Evolutionary conservation across 2,797 vertebrate genomes (phyloP).

Genomic region (Melanotaenia parkinsoni): DNA sequence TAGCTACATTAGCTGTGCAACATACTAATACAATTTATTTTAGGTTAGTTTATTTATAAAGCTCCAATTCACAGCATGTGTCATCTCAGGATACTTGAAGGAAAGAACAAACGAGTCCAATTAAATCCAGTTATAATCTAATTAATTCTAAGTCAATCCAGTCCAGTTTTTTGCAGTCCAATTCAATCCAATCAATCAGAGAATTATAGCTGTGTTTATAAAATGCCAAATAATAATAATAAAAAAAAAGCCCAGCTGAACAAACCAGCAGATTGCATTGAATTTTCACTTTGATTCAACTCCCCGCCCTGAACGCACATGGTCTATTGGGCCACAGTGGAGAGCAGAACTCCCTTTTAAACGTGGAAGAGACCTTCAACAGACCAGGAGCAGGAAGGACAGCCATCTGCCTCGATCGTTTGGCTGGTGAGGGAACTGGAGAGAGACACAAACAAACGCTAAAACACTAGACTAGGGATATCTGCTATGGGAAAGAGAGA

Average conservation of each 20-base stretch:
- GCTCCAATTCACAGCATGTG: neutral
- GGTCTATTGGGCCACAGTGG: neutral
- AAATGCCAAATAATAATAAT: neutral
- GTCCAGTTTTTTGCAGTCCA: neutral
- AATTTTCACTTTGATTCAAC: neutral
- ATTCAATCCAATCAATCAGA: neutral
- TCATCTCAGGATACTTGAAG: neutral
- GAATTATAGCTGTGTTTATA: neutral
- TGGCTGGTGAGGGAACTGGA: neutral
- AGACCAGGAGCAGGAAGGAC: neutral
- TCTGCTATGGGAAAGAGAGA: neutral
- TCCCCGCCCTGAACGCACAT: neutral
- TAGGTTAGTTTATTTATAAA: neutral
- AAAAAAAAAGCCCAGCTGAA: neutral
- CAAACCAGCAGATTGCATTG: no score
- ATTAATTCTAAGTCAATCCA: no score
- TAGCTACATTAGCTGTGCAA: neutral
- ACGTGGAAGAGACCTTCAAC: neutral
- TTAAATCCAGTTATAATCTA: neutral
- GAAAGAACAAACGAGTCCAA: neutral
- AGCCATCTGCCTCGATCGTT: neutral
- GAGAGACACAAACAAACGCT: neutral
- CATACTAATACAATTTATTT: neutral
- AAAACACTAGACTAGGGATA: neutral
- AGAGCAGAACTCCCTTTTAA: neutral